These are phyloP conservation scores for Ooceraea biroi DNA, from an alignment of 1,140 invertebrate genomes.

Conservation along the genomic window DNA sequence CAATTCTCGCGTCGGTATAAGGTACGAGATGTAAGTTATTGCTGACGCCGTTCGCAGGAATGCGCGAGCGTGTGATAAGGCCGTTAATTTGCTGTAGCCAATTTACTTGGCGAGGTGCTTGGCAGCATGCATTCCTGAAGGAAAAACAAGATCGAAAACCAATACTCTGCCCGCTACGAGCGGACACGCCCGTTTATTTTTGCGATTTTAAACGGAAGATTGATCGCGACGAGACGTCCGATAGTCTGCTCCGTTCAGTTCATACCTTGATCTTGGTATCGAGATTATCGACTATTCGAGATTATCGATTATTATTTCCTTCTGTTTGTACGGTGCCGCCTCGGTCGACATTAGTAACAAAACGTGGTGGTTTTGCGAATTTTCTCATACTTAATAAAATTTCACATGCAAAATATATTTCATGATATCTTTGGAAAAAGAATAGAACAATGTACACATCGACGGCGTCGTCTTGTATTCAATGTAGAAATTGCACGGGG, in stretches of 20 bases:
- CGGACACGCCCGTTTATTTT: conserved; percentile 73
- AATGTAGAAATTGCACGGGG: conserved; percentile 26
- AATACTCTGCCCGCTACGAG: conserved; percentile 66
- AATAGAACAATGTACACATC: conserved; percentile 7
- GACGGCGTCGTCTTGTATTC: neutral
- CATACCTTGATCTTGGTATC: conserved; percentile 76
- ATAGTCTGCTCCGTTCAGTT: conserved; percentile 70
- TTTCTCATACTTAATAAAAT: conserved; percentile 43
- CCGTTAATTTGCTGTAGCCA: conserved; percentile 64
- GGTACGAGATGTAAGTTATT: conserved; percentile 41
- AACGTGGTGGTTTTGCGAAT: neutral
- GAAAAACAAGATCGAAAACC: conserved; percentile 75
- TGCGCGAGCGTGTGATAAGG: conserved; percentile 58
- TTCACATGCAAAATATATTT: conserved; percentile 26
- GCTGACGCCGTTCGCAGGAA: conserved; percentile 44
- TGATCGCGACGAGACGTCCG: conserved; percentile 70
- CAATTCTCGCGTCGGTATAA: neutral
- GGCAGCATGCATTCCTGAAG: conserved; percentile 36
- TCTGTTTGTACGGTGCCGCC: conserved; percentile 1
- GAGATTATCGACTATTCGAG: conserved; percentile 61
- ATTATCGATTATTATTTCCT: conserved; percentile 46
- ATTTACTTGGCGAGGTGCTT: conserved; percentile 53
- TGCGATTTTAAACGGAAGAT: conserved; percentile 76
- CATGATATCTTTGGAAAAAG: neutral
- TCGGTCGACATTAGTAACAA: conserved; percentile 30